These are phyloP conservation scores for Psammodynastes pulverulentus DNA, from an alignment of 2,113 vertebrate genomes.

Conservation along the genomic window DNA sequence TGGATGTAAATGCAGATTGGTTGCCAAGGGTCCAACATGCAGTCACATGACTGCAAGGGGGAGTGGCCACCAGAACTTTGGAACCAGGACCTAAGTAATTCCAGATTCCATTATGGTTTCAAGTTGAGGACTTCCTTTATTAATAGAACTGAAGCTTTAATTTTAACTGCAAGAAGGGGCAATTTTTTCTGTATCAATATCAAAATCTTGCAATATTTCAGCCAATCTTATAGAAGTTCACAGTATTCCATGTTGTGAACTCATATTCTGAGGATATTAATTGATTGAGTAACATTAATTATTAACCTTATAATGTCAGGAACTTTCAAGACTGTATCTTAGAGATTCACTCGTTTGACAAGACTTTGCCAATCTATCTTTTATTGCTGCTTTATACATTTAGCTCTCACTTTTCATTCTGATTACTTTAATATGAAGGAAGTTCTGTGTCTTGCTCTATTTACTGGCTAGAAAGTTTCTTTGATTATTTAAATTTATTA, in stretches of 20 bases:
- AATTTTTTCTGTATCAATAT: not conserved
- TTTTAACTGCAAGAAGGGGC: not conserved
- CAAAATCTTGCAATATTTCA: not conserved
- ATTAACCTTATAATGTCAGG: not conserved
- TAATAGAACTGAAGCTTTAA: not conserved
- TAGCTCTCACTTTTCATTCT: not conserved
- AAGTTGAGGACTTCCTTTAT: not conserved
- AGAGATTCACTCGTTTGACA: not conserved
- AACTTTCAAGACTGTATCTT: not conserved
- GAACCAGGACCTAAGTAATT: not conserved
- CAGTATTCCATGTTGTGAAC: not conserved
- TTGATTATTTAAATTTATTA: constrained; percentile 1
- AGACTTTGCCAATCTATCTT: not conserved
- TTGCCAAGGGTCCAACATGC: not conserved
- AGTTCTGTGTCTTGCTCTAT: not conserved
- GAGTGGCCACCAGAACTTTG: not conserved
- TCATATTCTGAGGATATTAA: not conserved
- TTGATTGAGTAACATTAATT: not conserved
- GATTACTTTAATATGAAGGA: not conserved
- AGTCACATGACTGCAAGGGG: not conserved
- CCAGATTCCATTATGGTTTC: not conserved
- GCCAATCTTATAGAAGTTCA: not conserved
- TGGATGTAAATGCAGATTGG: not conserved
- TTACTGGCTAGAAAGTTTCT: not conserved
- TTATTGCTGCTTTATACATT: not conserved